Base-by-base conservation (phyloP, 2,797 vertebrate species). In the Pelochelys cantorii region DNA sequence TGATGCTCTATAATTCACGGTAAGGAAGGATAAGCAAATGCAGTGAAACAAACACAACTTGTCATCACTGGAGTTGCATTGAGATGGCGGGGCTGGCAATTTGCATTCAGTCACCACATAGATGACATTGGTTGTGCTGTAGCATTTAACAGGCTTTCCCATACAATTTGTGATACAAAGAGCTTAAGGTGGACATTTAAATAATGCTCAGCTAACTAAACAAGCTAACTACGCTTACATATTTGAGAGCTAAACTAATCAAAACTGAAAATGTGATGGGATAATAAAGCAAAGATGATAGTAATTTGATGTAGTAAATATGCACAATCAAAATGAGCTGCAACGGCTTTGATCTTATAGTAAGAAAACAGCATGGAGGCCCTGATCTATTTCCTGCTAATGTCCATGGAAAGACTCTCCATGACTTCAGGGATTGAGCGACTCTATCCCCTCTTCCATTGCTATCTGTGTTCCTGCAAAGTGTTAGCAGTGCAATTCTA, bases 201-300 rank as follows among this genome's bases (percentile, higher is more conserved):
- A 82, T 56, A 95, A 88, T 81, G 60, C 17, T 31, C 60, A 95
- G 79, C 55, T 95, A 84, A 88, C 91, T 87, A 94, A 95, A 91
- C 11, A 86, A 90, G 56, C 5, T 65, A 3, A 79, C 88, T 93
- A 88, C 56, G 62, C 37, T 55, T 83, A 78, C n/a, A 27, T 90
- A 31, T 81, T 92, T 87, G 95, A 95, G 56, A 91, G 22, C 7
- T 90, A 90, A 52, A 87, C 37, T 91, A 93, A 94, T 93, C 79
- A 88, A 95, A 94, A 31, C 77, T 89, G 87, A 86, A 96, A 90
- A 86, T 81, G 37, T 80, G 53, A 74, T 60, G 83, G 75, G 48
- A 81, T 93, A 96, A 93, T 87, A 86, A 92, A 93, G 34, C 22
- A 86, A 94, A 91, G 37, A 71, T 91, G 27, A 74, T 93, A 62